Evolutionary conservation across 1,140 invertebrate genomes (phyloP).

Genomic region (Diprion similis): DNA sequence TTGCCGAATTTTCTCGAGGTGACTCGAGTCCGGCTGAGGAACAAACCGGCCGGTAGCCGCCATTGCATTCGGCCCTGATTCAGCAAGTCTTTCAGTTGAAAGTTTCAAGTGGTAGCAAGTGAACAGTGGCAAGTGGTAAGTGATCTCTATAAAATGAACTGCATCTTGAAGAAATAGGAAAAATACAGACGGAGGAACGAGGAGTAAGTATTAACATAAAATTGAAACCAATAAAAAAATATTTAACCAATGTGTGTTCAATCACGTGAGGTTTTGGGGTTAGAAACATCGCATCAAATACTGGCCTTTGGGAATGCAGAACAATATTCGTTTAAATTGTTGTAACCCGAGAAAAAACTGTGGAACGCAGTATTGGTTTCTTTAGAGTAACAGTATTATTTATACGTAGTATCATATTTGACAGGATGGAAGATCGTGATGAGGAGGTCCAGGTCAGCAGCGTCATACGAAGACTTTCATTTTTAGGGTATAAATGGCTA

Average conservation of each 20-base stretch:
- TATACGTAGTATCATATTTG: neutral
- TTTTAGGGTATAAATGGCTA: neutral
- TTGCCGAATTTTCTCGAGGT: neutral
- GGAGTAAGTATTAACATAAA: neutral
- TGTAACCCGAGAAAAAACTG: neutral
- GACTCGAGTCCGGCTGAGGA: neutral
- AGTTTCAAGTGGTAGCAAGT: neutral
- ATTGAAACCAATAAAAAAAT: neutral
- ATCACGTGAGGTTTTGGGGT: neutral
- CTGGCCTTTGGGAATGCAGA: neutral
- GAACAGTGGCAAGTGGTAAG: too few relatives aligned
- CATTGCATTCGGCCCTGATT: neutral
- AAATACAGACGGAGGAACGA: neutral
- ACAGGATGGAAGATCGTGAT: neutral
- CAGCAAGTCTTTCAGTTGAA: neutral
- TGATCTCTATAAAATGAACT: too few relatives aligned
- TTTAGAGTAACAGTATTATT: neutral
- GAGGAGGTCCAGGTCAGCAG: neutral
- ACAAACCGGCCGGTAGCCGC: neutral
- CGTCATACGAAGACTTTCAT: neutral
- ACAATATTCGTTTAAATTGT: neutral
- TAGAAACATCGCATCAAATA: neutral
- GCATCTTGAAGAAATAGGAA: neutral
- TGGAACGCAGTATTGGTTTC: neutral
- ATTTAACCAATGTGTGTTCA: neutral